These are phyloP conservation scores for Campylorhamphus procurvoides DNA, from an alignment of 2,113 vertebrate species.

Conservation along the genomic window DNA sequence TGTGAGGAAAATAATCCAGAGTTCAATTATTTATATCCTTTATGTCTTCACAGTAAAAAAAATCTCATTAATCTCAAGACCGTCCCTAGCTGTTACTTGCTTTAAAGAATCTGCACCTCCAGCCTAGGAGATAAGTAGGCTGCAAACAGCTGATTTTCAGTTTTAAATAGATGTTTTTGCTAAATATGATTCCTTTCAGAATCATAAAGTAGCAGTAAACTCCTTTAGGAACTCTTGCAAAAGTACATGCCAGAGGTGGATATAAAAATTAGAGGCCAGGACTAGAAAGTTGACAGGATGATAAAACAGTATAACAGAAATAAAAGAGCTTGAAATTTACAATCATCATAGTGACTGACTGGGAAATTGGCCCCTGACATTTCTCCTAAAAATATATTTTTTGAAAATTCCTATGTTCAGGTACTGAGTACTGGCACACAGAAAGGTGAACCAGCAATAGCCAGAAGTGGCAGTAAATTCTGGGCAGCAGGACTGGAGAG, in stretches of 20 bases:
- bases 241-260: neutral
- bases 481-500: neutral
- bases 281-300: neutral
- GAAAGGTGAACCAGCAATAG: neutral
- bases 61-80: neutral
- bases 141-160: neutral
- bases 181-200: neutral
- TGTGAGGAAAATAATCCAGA: neutral
- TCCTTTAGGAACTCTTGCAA: neutral
- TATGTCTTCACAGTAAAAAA: neutral
- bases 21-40: neutral
- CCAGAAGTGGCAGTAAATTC: neutral
- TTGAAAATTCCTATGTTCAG: neutral
- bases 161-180: neutral
- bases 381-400: neutral
- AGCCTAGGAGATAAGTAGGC: neutral
- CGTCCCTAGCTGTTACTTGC: neutral
- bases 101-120: neutral
- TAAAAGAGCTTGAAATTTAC: neutral
- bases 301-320: neutral
- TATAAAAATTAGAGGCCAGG: neutral
- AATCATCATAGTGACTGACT: neutral
- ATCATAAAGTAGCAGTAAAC: neutral
- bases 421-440: neutral
- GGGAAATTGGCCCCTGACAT: neutral